Evolutionary conservation across 2,888 invertebrate species (phyloP).

Genomic region (Tachystola acroxantha): DNA sequence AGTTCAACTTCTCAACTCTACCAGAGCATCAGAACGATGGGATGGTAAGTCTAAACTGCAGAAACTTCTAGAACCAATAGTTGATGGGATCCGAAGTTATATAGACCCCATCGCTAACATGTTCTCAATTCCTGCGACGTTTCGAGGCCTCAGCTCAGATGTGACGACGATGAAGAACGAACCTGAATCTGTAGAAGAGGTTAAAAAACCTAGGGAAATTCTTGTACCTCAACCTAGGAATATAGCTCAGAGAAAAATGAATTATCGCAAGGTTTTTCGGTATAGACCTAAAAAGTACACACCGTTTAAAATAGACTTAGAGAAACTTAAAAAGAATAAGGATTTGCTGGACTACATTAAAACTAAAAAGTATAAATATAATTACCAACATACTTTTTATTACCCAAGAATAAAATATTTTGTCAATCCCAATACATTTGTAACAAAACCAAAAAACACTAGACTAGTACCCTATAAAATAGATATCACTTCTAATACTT

Average conservation of each 20-base stretch:
- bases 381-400: slow-evolving; percentile 62
- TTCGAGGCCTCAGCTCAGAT: slow-evolving; percentile 60
- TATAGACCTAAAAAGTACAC: slow-evolving; percentile 58
- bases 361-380: slow-evolving; percentile 68
- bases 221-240: slow-evolving; percentile 61
- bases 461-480: slow-evolving; percentile 44
- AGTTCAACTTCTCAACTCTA: slow-evolving; percentile 56
- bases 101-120: slow-evolving; percentile 61
- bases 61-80: slow-evolving; percentile 64
- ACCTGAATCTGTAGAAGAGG: slow-evolving; percentile 38
- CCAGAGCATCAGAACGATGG: slow-evolving; percentile 70
- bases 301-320: slow-evolving; percentile 57
- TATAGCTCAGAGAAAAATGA: slow-evolving; percentile 65
- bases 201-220: slow-evolving; percentile 54
- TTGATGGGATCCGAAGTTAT: slow-evolving; percentile 52
- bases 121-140: slow-evolving; percentile 64
- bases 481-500: slow-evolving; percentile 25
- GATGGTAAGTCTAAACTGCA: slow-evolving; percentile 73
- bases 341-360: slow-evolving; percentile 64
- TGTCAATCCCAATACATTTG: slow-evolving; percentile 51
- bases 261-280: slow-evolving; percentile 37
- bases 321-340: slow-evolving; percentile 62
- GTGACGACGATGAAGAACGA: slow-evolving; percentile 46
- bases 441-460: slow-evolving; percentile 44
- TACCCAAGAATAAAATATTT: slow-evolving; percentile 65